Conservation (phyloP, 2,113 vertebrate species). For the Panthera tigris region DNA sequence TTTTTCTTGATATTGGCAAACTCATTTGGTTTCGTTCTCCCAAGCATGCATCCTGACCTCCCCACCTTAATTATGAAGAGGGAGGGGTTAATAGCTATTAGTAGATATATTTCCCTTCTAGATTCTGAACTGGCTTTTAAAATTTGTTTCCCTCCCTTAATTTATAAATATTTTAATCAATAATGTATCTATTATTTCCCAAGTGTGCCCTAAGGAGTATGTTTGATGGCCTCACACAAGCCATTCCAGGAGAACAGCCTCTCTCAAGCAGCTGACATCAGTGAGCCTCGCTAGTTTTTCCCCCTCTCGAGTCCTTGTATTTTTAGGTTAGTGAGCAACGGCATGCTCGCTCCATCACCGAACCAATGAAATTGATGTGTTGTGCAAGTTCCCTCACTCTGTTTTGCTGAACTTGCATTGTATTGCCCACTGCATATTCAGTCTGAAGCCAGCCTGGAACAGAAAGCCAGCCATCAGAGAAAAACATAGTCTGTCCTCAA, state of each 20-base stretch:
- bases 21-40: conserved; percentile 58
- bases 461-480: conserved; percentile 58
- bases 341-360: not conserved
- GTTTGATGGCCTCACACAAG: conserved; percentile 75
- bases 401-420: conserved; percentile 72
- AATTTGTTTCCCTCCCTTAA: conserved; percentile 81
- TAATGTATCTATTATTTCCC: conserved; percentile 83
- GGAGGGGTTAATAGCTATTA: conserved; percentile 72
- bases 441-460: conserved; percentile 48
- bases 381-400: not conserved
- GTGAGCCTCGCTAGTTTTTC: conserved; percentile 56
- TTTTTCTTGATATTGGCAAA: conserved; percentile 31
- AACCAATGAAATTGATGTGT: conserved; percentile 39
- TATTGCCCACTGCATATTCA: conserved; percentile 30
- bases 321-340: conserved; percentile 50
- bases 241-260: conserved; percentile 63
- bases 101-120: conserved; percentile 74
- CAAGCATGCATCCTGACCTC: conserved; percentile 20
- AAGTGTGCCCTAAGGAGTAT: conserved; percentile 71
- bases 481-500: not conserved
- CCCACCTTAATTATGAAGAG: conserved; percentile 39
- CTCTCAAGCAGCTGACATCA: conserved; percentile 74
- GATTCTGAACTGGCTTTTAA: conserved; percentile 76
- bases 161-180: conserved; percentile 83
- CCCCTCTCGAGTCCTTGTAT: conserved; percentile 53